phyloP scores from a whole-genome alignment of 35 echinoderm and acorn worm genomes.

The Eucidaris tribuloides region DNA sequence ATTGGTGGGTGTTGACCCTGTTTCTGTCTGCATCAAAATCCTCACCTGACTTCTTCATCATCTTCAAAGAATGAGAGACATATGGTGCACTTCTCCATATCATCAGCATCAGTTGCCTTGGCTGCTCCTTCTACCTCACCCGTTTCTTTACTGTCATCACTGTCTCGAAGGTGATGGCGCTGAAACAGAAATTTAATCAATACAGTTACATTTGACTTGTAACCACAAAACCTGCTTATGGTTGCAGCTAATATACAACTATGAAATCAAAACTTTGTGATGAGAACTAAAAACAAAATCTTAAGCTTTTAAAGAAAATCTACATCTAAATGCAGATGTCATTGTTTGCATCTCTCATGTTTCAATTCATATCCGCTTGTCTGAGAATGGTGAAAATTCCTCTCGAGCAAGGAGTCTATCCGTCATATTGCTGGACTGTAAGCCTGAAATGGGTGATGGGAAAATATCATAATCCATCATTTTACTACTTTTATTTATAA shows the following conservation, averaged over 20 bases:
- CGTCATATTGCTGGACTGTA: too few species aligned
- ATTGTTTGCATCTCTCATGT: background rate
- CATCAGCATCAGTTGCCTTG: conserved; percentile 39
- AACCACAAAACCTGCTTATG: background rate
- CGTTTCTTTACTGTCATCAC: conserved; percentile 28
- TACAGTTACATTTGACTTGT: background rate
- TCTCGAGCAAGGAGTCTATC: too few species aligned
- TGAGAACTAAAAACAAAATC: background rate
- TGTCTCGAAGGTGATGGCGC: background rate
- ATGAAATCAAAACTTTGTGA: background rate
- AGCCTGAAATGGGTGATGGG: too few species aligned
- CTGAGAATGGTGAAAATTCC: too few species aligned
- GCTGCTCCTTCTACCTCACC: conserved; percentile 23
- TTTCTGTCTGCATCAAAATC: background rate
- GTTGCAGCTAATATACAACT: background rate
- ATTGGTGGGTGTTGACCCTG: background rate
- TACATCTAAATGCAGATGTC: background rate
- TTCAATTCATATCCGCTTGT: too few species aligned
- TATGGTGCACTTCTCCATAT: conserved; percentile 92
- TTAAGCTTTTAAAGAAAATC: background rate
- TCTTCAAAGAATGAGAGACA: conserved; percentile 92
- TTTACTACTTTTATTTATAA: too few species aligned
- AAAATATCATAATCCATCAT: too few species aligned
- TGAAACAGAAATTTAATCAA: too few species aligned
- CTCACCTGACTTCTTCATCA: conserved; percentile 88